phyloP scores from a whole-genome alignment of 2,797 vertebrate species.

The Heterohyrax brucei region DNA sequence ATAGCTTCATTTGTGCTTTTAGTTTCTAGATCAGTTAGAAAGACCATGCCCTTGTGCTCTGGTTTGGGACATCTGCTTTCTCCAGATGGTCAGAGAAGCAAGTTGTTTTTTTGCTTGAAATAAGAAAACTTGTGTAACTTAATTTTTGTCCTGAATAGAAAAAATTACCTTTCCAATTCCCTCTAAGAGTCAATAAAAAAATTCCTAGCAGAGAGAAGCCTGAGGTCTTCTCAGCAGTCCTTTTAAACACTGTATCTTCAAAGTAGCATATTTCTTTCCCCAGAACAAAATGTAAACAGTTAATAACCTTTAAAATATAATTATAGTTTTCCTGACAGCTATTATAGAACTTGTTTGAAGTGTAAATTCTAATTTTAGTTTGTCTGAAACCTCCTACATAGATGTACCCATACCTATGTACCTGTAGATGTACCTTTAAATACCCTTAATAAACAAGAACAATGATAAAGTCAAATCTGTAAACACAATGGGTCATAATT shows the following conservation, averaged over 20 bases:
- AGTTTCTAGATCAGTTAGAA: background rate
- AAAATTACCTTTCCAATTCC: constrained; percentile 35
- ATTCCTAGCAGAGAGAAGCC: constrained; percentile 25
- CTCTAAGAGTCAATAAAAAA: background rate
- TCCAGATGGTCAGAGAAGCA: constrained; percentile 2
- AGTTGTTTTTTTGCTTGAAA: constrained; percentile 37
- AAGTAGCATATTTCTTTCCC: background rate
- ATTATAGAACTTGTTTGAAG: constrained; percentile 32
- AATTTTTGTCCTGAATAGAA: constrained; percentile 47
- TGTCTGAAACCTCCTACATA: background rate
- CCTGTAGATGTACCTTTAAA: background rate
- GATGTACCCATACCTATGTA: background rate
- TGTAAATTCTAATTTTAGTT: constrained; percentile 56
- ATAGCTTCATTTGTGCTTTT: constrained; percentile 39
- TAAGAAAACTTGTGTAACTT: constrained; percentile 42
- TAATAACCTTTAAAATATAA: constrained; percentile 39
- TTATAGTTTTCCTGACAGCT: constrained; percentile 39
- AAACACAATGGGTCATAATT: constrained; percentile 48
- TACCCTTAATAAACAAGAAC: constrained; percentile 36
- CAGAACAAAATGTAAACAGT: constrained; percentile 29
- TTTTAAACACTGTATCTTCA: background rate
- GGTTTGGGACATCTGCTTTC: background rate
- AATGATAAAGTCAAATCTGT: constrained; percentile 51
- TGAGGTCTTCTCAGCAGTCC: background rate
- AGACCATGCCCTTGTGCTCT: background rate